Conservation (phyloP, 92 coral and sea anemone species). For the Micromussa lordhowensis region DNA sequence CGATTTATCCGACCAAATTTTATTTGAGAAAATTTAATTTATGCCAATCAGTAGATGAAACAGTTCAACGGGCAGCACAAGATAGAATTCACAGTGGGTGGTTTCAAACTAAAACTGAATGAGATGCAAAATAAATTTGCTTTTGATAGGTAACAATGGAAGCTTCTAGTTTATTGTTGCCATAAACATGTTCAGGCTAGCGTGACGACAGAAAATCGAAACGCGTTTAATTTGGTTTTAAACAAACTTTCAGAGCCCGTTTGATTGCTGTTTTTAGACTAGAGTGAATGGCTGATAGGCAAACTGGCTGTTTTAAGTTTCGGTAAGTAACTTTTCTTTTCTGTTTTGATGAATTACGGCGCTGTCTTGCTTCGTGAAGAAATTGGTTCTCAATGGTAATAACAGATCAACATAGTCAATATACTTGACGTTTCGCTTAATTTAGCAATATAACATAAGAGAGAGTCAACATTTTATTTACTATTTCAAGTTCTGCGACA, state of each 20-base stretch:
- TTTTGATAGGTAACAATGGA: not conserved
- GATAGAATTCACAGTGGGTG: not conserved
- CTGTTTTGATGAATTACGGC: not conserved
- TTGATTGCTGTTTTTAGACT: not conserved
- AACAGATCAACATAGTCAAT: not conserved
- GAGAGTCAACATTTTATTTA: not conserved
- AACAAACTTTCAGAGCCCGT: not conserved
- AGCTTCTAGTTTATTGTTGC: not conserved
- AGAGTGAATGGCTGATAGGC: slow-evolving; percentile 4
- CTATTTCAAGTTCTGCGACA: not conserved
- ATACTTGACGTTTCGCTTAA: not conserved
- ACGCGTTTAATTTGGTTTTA: not conserved
- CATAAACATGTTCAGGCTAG: not conserved
- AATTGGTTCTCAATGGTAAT: not conserved
- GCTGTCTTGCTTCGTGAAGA: not conserved
- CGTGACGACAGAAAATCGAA: not conserved
- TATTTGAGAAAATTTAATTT: no score
- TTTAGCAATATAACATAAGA: not conserved
- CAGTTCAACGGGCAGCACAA: not conserved
- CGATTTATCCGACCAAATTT: no score
- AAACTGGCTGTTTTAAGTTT: not conserved
- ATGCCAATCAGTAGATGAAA: no score
- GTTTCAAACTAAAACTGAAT: not conserved
- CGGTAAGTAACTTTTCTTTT: not conserved
- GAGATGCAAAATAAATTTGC: not conserved